phyloP scores from a whole-genome alignment of 2,113 vertebrate species.

The Coreoperca whiteheadi region DNA sequence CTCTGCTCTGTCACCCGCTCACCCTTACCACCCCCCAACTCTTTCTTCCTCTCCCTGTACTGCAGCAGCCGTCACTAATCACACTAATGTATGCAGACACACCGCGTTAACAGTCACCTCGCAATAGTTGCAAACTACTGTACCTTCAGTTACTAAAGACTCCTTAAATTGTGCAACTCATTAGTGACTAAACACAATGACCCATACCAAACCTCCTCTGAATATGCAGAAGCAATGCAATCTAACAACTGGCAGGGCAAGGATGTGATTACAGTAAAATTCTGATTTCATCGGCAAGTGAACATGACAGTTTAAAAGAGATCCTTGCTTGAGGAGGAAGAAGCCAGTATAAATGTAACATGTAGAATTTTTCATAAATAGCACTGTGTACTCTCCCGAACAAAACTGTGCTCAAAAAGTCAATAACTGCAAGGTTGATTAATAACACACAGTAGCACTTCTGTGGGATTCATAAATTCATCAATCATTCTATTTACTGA shows the following conservation, averaged over 20 bases:
- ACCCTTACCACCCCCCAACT: conserved; percentile 51
- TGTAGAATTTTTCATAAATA: too few relatives aligned
- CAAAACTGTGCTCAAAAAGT: too few relatives aligned
- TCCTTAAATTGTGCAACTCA: conserved; percentile 12
- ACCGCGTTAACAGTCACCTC: conserved; percentile 81
- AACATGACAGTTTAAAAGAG: conserved; percentile 4
- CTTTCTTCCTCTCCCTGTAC: conserved; percentile 80
- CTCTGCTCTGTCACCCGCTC: conserved; percentile 48
- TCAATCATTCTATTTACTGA: neutral
- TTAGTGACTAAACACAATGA: conserved; percentile 14
- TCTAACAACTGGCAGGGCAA: conserved; percentile 7
- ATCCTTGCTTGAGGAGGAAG: neutral
- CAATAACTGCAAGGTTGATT: too few relatives aligned
- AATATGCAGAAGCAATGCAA: neutral
- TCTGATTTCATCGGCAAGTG: conserved; percentile 16
- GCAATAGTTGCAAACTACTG: conserved; percentile 17
- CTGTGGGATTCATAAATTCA: neutral
- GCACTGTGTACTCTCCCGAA: too few relatives aligned
- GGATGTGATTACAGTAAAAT: neutral
- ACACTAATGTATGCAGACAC: conserved; percentile 89
- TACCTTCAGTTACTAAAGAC: neutral
- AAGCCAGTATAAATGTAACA: neutral
- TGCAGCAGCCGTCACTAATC: conserved; percentile 92
- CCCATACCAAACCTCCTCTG: conserved; percentile 70
- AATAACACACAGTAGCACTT: neutral